Conservation (phyloP, 1,140 invertebrate genomes). For the Dryas iulia region DNA sequence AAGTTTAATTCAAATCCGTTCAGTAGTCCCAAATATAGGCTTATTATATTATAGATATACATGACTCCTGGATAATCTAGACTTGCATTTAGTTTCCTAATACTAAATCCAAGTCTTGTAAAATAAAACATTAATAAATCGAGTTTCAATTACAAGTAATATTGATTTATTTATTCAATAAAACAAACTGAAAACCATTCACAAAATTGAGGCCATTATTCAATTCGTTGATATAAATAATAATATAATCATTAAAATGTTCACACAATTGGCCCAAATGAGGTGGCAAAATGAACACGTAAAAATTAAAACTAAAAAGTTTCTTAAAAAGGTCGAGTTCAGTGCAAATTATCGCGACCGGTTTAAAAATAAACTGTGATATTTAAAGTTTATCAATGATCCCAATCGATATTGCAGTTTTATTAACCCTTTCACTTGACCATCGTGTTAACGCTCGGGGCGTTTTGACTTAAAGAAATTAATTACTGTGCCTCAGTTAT, state of each 20-base stretch:
- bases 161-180: too few species aligned
- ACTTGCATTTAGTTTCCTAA: too few species aligned
- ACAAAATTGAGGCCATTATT: too few species aligned
- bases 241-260: not conserved
- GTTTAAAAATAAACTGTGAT: constrained; percentile 26
- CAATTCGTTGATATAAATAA: too few species aligned
- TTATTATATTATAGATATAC: too few species aligned
- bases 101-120: too few species aligned
- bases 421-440: constrained; percentile 31
- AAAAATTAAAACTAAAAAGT: not conserved
- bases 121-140: too few species aligned
- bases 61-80: too few species aligned
- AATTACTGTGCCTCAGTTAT: constrained; percentile 5
- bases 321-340: constrained; percentile 11
- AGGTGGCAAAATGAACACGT: not conserved
- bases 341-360: constrained; percentile 25
- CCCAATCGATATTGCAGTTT: constrained; percentile 27
- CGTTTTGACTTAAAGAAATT: constrained; percentile 24
- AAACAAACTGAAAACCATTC: too few species aligned
- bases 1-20: too few species aligned
- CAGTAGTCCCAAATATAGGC: too few species aligned
- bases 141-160: too few species aligned
- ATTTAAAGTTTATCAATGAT: constrained; percentile 30
- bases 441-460: constrained; percentile 20
- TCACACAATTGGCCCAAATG: not conserved